Evolutionary conservation across 2,113 vertebrate species (phyloP), one percentile per base, ranked within the genome.

Genomic region (Scatophagus argus): DNA sequence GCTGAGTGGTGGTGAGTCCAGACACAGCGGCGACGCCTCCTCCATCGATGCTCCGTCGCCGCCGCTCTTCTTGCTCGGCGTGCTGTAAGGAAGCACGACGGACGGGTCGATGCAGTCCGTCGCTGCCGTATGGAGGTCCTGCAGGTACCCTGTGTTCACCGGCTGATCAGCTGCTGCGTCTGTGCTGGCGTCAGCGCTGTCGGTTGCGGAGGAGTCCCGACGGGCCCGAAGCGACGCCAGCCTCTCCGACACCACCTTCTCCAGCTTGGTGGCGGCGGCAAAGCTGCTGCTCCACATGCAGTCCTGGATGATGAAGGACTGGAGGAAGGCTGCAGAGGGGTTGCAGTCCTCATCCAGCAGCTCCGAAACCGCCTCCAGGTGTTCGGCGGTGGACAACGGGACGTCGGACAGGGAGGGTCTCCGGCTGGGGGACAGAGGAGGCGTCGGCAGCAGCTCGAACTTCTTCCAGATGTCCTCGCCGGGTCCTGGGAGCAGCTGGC

Each of bases 231-330:
- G 95, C 2, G 94, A 95, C 0, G 95, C 96, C 64, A 98, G 94
- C 87, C 96, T 94, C 90, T 97, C 96, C 0, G 96, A 97, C 64
- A 98, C 96, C 84, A 93, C 95, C 83, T 94, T 93, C 93, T 97
- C 94, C 27, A 98, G 94, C 91, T 96, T 96, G 82, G 95, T 95
- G 0, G 95, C 95, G 0, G 96, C 96, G 0, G 96, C 96, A 70
- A 97, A 97, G 49, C 97, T 96, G 88, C 97, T 98, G 84, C 87
- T 89, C 97, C 97, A 98, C 97, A 98, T 98, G 68, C 97, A 98
- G 91, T 98, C 97, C 90, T 98, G 97, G 78, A 98, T 96, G 87
- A 98, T 96, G 92, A 97, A 97, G 78, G 96, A 97, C 66, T 97
- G 96, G 41, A 96, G 95, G 68, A 96, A 93, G 59, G 93, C 90